These are phyloP conservation scores for Alethe diademata DNA, from an alignment of 2,113 vertebrate genomes.

Conservation along the genomic window DNA sequence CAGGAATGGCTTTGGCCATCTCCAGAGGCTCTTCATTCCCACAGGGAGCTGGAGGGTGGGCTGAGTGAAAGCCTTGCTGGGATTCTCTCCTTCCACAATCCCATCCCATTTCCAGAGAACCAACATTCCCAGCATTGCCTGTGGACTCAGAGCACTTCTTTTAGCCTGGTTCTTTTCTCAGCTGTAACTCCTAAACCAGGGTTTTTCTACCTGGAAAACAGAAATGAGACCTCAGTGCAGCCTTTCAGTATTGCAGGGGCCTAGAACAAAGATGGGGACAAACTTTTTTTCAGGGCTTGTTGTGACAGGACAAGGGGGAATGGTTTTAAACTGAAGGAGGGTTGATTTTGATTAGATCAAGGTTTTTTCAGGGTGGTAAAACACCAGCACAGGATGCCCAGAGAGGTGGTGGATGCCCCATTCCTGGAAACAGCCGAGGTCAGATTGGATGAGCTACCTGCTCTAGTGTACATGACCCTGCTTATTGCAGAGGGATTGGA, in stretches of 20 bases:
- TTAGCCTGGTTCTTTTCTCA: not conserved
- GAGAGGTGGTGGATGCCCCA: not conserved
- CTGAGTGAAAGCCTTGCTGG: not conserved
- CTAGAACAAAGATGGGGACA: not conserved
- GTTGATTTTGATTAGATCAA: not conserved
- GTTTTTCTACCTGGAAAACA: not conserved
- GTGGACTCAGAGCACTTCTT: not conserved
- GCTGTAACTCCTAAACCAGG: not conserved
- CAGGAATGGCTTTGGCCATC: not conserved
- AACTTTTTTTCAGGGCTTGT: not conserved
- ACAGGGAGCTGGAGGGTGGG: not conserved
- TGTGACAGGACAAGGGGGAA: not conserved
- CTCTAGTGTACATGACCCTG: not conserved
- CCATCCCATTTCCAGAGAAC: not conserved
- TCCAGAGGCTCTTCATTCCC: not conserved
- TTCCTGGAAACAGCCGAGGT: not conserved
- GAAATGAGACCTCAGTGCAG: not conserved
- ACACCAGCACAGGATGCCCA: not conserved
- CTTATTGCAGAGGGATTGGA: not conserved
- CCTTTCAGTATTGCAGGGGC: not conserved
- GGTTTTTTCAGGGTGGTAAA: not conserved
- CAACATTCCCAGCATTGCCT: not conserved
- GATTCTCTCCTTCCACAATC: not conserved
- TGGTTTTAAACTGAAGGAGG: not conserved
- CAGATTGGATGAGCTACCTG: not conserved